These are phyloP conservation scores for Hypanus sabinus DNA, from an alignment of 2,113 vertebrate species.

Conservation along the genomic window DNA sequence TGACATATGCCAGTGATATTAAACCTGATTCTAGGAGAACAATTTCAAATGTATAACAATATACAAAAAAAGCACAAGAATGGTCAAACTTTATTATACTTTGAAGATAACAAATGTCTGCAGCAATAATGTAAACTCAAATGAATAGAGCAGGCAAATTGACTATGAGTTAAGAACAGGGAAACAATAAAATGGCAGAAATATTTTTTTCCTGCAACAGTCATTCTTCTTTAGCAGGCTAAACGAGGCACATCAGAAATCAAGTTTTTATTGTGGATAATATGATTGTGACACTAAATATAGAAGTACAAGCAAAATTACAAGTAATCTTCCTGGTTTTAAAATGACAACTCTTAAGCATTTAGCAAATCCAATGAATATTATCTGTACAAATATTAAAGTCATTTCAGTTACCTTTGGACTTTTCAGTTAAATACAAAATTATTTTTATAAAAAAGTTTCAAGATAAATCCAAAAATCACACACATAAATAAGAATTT, in stretches of 20 bases:
- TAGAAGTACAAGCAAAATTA: slow-evolving; percentile 39
- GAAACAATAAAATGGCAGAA: neutral
- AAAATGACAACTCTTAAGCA: neutral
- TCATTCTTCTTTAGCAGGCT: slow-evolving; percentile 14
- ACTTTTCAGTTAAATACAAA: neutral
- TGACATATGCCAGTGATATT: too few species aligned
- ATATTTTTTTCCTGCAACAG: neutral
- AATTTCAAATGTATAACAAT: neutral
- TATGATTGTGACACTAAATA: slow-evolving; percentile 10
- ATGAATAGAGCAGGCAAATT: neutral
- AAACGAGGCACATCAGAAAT: slow-evolving; percentile 35
- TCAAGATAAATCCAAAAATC: neutral
- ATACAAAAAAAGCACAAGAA: neutral
- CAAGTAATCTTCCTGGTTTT: neutral
- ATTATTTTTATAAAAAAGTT: neutral
- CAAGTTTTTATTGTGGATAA: slow-evolving; percentile 37
- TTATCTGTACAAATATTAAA: neutral
- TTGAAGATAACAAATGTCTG: neutral
- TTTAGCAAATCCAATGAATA: neutral
- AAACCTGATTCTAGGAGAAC: too few species aligned
- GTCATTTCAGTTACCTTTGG: neutral
- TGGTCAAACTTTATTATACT: neutral
- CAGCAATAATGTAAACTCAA: neutral
- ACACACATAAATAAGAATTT: neutral
- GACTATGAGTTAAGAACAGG: neutral